phyloP scores from a whole-genome alignment of 2,797 vertebrate genomes.

The Valencia hispanica region DNA sequence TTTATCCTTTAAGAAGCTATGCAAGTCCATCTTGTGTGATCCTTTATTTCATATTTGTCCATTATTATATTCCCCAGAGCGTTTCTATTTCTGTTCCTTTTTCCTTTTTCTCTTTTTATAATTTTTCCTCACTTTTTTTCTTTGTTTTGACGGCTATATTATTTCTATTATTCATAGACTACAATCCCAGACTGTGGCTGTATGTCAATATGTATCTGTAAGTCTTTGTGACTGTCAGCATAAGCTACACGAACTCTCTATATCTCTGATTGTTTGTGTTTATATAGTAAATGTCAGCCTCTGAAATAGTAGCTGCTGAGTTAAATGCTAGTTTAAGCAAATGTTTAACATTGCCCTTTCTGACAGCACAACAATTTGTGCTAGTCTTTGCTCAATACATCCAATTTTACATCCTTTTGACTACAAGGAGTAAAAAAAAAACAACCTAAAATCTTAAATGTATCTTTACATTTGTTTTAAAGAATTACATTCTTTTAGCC shows the following conservation, averaged over 20 bases:
- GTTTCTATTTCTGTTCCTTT: neutral
- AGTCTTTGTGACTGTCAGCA: neutral
- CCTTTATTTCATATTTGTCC: neutral
- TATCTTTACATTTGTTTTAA: neutral
- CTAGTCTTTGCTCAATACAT: neutral
- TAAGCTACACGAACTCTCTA: neutral
- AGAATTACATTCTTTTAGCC: neutral
- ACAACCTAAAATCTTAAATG: neutral
- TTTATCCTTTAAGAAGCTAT: neutral
- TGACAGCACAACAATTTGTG: neutral
- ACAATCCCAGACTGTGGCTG: neutral
- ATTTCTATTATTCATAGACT: neutral
- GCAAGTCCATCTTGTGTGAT: constrained; percentile 3
- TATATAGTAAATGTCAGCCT: constrained; percentile 50
- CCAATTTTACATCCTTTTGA: neutral
- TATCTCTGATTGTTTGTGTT: constrained; percentile 17
- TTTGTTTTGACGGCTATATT: neutral
- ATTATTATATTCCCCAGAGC: neutral
- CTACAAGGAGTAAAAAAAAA: neutral
- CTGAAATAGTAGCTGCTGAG: constrained; percentile 45
- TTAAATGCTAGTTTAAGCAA: constrained; percentile 59
- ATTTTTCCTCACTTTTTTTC: neutral
- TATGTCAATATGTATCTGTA: neutral
- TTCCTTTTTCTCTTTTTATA: neutral
- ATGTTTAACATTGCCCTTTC: constrained; percentile 46